Percentiles rank a stretch among this genome's conserved stretches.
Evolutionary conservation across 2,888 invertebrate genomes (phyloP).

Genomic region (Rotaria macrura): DNA sequence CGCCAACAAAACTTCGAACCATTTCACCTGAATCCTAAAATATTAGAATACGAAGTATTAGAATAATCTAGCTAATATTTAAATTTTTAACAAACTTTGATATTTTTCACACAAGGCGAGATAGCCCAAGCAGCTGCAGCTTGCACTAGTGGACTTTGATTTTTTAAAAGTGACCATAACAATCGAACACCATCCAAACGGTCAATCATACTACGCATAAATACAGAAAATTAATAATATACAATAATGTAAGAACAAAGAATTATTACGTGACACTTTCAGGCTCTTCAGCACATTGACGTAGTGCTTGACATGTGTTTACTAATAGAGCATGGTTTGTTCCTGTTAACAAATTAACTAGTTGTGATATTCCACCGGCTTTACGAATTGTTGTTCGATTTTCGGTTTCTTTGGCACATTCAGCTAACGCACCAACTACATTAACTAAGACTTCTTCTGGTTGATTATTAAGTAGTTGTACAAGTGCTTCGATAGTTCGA

Average conservation of each 20-base stretch:
- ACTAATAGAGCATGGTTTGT: constrained; percentile 58
- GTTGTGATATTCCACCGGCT: constrained; percentile 63
- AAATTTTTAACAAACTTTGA: constrained; percentile 53
- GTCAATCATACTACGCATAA: constrained; percentile 61
- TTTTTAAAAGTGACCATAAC: constrained; percentile 83
- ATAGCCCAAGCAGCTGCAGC: constrained; percentile 81
- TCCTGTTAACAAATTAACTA: constrained; percentile 69
- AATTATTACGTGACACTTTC: constrained; percentile 50
- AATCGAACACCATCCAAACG: constrained; percentile 77
- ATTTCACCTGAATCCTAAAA: constrained; percentile 73
- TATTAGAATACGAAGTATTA: background rate
- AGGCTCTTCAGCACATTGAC: constrained; percentile 50
- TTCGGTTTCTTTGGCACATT: constrained; percentile 68
- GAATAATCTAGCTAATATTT: too few species aligned
- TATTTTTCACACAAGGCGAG: constrained; percentile 78
- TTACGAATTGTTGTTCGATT: constrained; percentile 64
- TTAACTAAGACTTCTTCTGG: constrained; percentile 65
- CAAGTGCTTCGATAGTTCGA: constrained; percentile 62
- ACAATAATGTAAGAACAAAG: background rate
- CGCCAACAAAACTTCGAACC: constrained; percentile 68
- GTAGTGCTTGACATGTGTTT: constrained; percentile 51
- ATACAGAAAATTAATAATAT: too few species aligned
- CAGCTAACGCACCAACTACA: constrained; percentile 76
- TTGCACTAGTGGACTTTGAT: constrained; percentile 69
- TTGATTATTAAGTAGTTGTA: constrained; percentile 63